Evolutionary conservation across 2,888 invertebrate species (phyloP).

Genomic region (Phortica okadai): DNA sequence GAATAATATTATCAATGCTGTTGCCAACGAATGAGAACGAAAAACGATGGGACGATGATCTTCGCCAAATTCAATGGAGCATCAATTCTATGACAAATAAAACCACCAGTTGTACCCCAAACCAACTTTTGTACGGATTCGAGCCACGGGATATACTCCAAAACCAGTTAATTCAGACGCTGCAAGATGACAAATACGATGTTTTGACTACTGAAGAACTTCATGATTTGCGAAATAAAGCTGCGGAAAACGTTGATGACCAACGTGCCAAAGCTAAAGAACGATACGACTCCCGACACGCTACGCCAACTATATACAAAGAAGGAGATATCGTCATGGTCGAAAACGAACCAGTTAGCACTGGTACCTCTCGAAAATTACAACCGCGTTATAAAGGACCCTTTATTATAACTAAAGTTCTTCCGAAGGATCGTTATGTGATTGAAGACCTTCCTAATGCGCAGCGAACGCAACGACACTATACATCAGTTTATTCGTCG

Average conservation of each 20-base stretch:
- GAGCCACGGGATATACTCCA: not conserved
- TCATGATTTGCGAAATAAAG: conserved; percentile 32
- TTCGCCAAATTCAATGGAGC: too few species aligned
- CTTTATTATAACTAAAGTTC: conserved; percentile 38
- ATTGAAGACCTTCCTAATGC: conserved; percentile 47
- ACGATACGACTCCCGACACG: conserved; percentile 19
- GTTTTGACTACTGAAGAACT: not conserved
- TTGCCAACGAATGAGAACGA: conserved; percentile 18
- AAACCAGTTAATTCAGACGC: not conserved
- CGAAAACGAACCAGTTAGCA: conserved; percentile 41
- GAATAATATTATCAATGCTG: conserved; percentile 38
- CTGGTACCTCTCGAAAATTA: too few species aligned
- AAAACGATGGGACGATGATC: conserved; percentile 11
- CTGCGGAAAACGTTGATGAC: conserved; percentile 34
- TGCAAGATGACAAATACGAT: not conserved
- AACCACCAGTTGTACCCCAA: too few species aligned
- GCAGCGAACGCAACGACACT: conserved; percentile 36
- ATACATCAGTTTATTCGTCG: conserved; percentile 39
- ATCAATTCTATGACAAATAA: too few species aligned
- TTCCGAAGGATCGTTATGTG: conserved; percentile 44
- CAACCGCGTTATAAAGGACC: conserved; percentile 45
- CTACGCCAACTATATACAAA: conserved; percentile 14
- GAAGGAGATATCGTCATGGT: conserved; percentile 36
- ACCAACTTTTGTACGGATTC: too few species aligned
- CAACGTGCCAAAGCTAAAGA: not conserved